Percentiles rank a stretch among this genome's conserved stretches.
phyloP scores from a whole-genome alignment of 2,113 vertebrate species.

The Centropristis striata region DNA sequence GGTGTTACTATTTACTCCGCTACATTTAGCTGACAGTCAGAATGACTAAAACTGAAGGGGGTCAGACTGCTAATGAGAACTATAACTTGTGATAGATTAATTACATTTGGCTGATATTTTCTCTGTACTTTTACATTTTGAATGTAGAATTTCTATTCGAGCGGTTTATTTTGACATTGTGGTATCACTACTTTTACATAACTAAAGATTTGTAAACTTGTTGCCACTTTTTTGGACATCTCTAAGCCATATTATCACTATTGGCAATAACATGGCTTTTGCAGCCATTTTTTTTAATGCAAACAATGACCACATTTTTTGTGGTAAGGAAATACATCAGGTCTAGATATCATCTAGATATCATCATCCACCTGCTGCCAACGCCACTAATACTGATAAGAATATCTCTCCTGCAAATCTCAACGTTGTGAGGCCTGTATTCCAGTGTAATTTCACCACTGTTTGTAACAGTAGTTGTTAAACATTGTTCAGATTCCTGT shows the following conservation, averaged over 20 bases:
- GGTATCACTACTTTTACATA: background rate
- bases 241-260: background rate
- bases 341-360: background rate
- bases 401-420: background rate
- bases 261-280: no score
- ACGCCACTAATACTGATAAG: background rate
- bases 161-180: background rate
- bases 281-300: no score
- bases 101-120: no score
- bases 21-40: background rate
- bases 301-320: background rate
- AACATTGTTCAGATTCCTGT: constrained; percentile 79
- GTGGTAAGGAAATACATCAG: background rate
- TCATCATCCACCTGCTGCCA: background rate
- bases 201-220: background rate
- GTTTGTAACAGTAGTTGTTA: constrained; percentile 72
- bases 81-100: no score
- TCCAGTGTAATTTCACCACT: constrained; percentile 29
- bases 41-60: no score
- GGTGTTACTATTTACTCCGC: background rate
- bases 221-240: no score
- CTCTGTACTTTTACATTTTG: background rate
- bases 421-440: background rate
- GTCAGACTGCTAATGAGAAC: no score
- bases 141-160: background rate